Conservation (phyloP, 2,113 vertebrate species). For the Odocoileus hemionus region DNA sequence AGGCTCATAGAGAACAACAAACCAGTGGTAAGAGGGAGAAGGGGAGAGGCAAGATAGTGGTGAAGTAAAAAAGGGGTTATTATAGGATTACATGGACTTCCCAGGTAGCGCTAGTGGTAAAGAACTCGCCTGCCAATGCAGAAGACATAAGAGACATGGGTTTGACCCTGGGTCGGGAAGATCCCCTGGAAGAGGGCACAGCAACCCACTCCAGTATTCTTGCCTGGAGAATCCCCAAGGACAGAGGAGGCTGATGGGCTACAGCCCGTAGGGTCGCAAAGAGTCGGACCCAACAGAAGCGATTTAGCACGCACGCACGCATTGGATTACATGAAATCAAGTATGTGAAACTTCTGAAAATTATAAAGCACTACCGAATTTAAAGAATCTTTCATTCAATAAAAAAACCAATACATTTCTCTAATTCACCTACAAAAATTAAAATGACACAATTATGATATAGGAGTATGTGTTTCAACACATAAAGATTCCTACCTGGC, state of each 20-base stretch:
- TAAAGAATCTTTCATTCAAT: neutral
- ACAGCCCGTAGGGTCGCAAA: neutral
- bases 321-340: neutral
- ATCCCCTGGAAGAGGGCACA: neutral
- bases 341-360: neutral
- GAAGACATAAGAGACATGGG: neutral
- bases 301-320: fast-evolving
- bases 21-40: neutral
- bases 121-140: neutral
- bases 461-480: neutral
- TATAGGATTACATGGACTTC: neutral
- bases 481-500: neutral
- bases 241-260: neutral
- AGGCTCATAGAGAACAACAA: neutral
- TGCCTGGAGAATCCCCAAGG: neutral
- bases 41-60: neutral
- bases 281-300: fast-evolving
- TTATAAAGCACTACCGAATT: neutral
- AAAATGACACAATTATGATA: neutral
- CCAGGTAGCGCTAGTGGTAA: neutral
- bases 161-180: neutral
- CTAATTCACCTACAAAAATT: neutral
- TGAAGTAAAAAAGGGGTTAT: neutral
- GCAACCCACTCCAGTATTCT: neutral
- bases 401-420: neutral